Evolutionary conservation across 2,797 vertebrate species (phyloP).

Genomic region (Danionella dracula): DNA sequence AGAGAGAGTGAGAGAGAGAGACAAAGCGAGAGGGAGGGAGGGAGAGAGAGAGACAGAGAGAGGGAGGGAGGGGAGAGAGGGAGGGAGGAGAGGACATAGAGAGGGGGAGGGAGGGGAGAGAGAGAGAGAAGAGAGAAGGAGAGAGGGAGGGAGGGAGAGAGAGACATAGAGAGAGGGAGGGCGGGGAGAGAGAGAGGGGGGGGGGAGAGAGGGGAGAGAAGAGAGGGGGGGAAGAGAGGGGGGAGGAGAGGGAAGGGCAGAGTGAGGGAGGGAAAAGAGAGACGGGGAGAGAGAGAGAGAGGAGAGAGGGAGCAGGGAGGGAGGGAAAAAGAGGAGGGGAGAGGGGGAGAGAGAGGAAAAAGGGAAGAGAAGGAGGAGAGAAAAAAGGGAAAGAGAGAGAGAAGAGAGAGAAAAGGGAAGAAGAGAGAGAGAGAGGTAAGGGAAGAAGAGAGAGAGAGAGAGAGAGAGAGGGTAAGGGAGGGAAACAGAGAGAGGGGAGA

Average conservation of each 20-base stretch:
- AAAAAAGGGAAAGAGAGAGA: too few relatives aligned
- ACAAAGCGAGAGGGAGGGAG: slow-evolving; percentile 6
- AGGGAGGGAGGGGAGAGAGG: slow-evolving; percentile 9
- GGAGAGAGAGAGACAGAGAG: slow-evolving; percentile 2
- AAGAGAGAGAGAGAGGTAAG: too few relatives aligned
- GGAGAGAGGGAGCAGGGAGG: slow-evolving; percentile 2
- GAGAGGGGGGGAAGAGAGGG: slow-evolving; percentile 1
- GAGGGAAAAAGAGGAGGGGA: not conserved
- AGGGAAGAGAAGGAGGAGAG: too few relatives aligned
- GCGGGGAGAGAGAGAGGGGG: slow-evolving; percentile 3
- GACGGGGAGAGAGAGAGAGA: slow-evolving; percentile 12
- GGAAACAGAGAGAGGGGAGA: too few relatives aligned
- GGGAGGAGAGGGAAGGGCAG: slow-evolving; percentile 3
- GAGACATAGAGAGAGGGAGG: slow-evolving; percentile 4
- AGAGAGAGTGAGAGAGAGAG: slow-evolving; percentile 3
- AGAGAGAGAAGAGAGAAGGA: not conserved
- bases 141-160: slow-evolving; percentile 10
- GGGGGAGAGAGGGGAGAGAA: slow-evolving; percentile 8
- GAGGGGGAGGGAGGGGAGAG: slow-evolving; percentile 13
- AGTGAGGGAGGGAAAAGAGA: not conserved
- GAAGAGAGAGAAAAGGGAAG: too few relatives aligned
- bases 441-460: too few relatives aligned
- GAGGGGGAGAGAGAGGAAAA: too few relatives aligned
- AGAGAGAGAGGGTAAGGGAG: too few relatives aligned
- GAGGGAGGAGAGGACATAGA: not conserved